A percentile compares a stretch with the other conserved stretches of the same genome.
Conservation (phyloP, 2,888 invertebrate species). For the Erebia aethiops region DNA sequence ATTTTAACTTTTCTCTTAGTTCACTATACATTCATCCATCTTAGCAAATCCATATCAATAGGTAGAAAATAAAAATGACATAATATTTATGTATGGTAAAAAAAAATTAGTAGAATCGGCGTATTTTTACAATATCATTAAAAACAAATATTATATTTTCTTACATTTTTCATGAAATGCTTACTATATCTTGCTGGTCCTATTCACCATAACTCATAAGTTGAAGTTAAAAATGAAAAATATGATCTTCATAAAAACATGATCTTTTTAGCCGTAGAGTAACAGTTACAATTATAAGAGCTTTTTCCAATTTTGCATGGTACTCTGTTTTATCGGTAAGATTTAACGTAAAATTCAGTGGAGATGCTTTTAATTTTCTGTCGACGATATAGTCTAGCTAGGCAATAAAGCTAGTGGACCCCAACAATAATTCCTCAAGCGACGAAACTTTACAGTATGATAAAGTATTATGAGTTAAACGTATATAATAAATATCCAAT, state of each 20-base stretch:
- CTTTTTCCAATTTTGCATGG: too few relatives aligned
- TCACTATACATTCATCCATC: background rate
- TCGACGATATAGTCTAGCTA: too few relatives aligned
- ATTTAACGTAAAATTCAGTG: too few relatives aligned
- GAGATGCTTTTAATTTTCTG: too few relatives aligned
- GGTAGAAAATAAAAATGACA: background rate
- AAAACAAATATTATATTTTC: background rate
- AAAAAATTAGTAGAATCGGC: background rate
- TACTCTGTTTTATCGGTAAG: too few relatives aligned
- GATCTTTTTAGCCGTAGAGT: background rate
- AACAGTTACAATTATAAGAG: too few relatives aligned
- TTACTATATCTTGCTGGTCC: background rate
- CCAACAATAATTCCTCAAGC: too few relatives aligned
- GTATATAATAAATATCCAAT: too few relatives aligned
- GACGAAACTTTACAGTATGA: too few relatives aligned
- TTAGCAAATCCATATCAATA: slow-evolving; percentile 7
- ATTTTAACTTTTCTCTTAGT: background rate
- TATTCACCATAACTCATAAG: background rate
- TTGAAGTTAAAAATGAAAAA: background rate
- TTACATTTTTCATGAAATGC: background rate
- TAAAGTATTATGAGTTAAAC: too few relatives aligned
- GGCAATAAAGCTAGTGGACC: too few relatives aligned
- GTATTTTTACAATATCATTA: background rate
- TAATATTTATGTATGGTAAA: background rate
- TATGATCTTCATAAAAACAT: background rate